phyloP scores from a whole-genome alignment of 35 echinoderm and acorn worm species.

The Heliocidaris erythrogramma region DNA sequence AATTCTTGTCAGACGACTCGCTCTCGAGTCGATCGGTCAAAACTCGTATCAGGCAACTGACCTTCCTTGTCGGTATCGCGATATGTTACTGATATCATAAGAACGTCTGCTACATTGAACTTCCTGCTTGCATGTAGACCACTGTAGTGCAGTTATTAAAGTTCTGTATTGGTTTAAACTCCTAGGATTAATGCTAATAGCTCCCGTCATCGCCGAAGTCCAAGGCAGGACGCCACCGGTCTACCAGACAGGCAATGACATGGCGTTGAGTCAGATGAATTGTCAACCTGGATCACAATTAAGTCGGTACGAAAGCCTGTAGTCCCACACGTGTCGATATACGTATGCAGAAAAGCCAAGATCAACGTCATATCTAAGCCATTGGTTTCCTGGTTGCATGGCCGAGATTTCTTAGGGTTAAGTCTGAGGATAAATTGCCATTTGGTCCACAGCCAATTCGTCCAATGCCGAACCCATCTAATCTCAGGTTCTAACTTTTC shows the following conservation, averaged over 20 bases:
- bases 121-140: background rate
- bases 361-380: slow-evolving; percentile 7
- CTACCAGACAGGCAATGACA: background rate
- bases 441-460: slow-evolving; percentile 8
- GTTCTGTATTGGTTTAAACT: background rate
- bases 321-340: background rate
- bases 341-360: background rate
- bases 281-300: slow-evolving; percentile 17
- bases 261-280: slow-evolving; percentile 15
- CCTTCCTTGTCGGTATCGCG: background rate
- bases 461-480: background rate
- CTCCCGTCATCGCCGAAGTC: background rate
- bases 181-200: background rate
- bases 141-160: background rate
- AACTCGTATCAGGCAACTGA: background rate
- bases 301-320: background rate
- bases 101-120: background rate
- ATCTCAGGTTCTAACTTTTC: background rate
- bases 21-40: background rate
- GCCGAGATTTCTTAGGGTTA: background rate
- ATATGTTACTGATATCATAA: background rate
- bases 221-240: background rate
- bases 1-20: background rate
- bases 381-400: background rate
- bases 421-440: background rate